Evolutionary conservation across 2,113 vertebrate species (phyloP).

Genomic region (Halichoerus grypus): DNA sequence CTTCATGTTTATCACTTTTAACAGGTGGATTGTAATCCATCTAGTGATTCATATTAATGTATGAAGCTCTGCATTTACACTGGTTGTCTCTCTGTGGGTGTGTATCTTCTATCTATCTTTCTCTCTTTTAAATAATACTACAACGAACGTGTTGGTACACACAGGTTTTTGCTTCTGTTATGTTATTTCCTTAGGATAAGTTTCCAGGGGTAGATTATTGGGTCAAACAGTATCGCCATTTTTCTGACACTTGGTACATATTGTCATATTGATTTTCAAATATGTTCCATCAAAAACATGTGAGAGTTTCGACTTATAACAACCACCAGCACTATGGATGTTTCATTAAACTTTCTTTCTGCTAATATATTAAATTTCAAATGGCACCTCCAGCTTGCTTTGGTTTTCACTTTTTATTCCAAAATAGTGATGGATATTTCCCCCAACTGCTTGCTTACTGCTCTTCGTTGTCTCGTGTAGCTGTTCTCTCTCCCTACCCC

Average conservation of each 20-base stretch:
- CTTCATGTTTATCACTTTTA: constrained; percentile 4
- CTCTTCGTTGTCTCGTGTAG: neutral
- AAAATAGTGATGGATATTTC: neutral
- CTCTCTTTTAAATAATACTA: neutral
- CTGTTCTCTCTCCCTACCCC: neutral
- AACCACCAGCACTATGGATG: neutral
- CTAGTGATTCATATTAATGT: constrained; percentile 38
- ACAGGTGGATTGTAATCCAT: neutral
- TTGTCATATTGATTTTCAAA: neutral
- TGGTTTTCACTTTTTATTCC: neutral
- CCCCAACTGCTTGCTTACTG: neutral
- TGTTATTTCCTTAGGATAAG: constrained; percentile 47
- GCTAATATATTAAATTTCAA: constrained; percentile 22
- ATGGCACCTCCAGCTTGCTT: neutral
- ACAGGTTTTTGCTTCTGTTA: neutral
- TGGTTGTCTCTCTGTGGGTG: neutral
- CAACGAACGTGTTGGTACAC: neutral
- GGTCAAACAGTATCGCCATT: neutral
- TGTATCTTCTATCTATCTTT: neutral
- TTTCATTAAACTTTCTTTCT: neutral
- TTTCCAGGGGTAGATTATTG: neutral
- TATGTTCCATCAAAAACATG: neutral
- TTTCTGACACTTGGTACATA: neutral
- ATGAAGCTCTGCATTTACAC: neutral
- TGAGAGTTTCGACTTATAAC: neutral